Conservation (phyloP, 1,140 invertebrate genomes). For the Drosophila lacteicornis region DNA sequence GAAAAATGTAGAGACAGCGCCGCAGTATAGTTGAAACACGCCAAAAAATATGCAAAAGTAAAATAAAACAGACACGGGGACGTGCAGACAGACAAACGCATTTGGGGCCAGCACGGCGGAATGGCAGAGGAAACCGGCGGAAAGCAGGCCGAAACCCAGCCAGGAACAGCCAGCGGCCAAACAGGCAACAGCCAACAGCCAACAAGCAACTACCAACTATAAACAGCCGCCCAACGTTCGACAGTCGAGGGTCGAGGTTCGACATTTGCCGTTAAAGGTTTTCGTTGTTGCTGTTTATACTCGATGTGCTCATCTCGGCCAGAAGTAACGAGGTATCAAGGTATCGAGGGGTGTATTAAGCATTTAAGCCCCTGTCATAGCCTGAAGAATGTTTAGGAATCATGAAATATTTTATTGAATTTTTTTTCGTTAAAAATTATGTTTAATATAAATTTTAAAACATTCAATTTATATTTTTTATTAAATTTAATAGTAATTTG, state of each 20-base stretch:
- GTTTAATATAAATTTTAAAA: too few relatives aligned
- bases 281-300: constrained; percentile 61
- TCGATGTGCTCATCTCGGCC: constrained; percentile 32
- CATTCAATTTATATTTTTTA: too few relatives aligned
- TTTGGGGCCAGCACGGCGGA: constrained; percentile 55
- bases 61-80: constrained; percentile 74
- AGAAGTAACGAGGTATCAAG: neutral
- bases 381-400: accelerated
- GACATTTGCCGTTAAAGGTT: constrained; percentile 80
- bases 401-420: neutral
- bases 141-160: constrained; percentile 39
- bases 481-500: too few relatives aligned
- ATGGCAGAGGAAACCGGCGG: constrained; percentile 19
- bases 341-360: constrained; percentile 10
- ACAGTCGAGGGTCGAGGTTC: constrained; percentile 63
- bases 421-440: neutral
- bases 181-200: constrained; percentile 14
- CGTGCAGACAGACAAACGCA: constrained; percentile 54
- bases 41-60: constrained; percentile 84
- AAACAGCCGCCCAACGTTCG: constrained; percentile 30
- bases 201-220: constrained; percentile 24
- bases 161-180: constrained; percentile 25
- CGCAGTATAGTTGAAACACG: constrained; percentile 81
- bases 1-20: constrained; percentile 83
- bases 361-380: too few relatives aligned